Evolutionary conservation across 2,888 invertebrate genomes (phyloP).

Genomic region (Leptinotarsa juncta): DNA sequence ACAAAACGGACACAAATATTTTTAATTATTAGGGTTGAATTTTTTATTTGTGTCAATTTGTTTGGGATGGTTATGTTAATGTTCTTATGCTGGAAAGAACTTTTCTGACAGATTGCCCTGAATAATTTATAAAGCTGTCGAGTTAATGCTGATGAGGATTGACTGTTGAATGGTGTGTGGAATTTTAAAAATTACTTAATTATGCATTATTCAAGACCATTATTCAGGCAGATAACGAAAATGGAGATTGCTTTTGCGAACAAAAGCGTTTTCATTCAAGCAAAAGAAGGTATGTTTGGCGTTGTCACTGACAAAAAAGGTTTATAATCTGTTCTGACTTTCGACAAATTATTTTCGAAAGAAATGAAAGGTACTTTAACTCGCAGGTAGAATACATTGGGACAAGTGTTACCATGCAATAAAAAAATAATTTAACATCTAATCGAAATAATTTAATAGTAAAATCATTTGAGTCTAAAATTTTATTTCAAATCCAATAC

Average conservation of each 20-base stretch:
- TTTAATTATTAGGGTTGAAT: slow-evolving; percentile 47
- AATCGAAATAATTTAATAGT: no score
- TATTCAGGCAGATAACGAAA: slow-evolving; percentile 12
- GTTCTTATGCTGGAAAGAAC: slow-evolving; percentile 27
- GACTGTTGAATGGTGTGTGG: slow-evolving; percentile 27
- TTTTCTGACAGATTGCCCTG: slow-evolving; percentile 34
- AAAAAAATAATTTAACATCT: no score
- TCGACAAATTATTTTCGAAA: background rate
- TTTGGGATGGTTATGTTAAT: slow-evolving; percentile 39
- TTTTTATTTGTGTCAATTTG: slow-evolving; percentile 46
- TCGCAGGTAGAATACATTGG: no score
- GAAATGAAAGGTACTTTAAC: no score
- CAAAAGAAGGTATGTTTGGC: background rate
- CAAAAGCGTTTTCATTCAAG: slow-evolving; percentile 5
- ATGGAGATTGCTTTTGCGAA: slow-evolving; percentile 9
- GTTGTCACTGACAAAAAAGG: slow-evolving; percentile 4
- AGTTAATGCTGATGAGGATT: slow-evolving; percentile 20
- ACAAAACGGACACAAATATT: slow-evolving; percentile 47
- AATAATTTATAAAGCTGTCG: slow-evolving; percentile 27
- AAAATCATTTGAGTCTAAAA: no score
- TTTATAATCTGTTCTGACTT: background rate
- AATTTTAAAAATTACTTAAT: slow-evolving; percentile 22
- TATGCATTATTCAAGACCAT: slow-evolving; percentile 17
- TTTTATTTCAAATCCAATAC: no score
- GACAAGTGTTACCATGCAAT: no score